Evolutionary conservation across 2,113 vertebrate genomes (phyloP).

Genomic region (Naja naja): DNA sequence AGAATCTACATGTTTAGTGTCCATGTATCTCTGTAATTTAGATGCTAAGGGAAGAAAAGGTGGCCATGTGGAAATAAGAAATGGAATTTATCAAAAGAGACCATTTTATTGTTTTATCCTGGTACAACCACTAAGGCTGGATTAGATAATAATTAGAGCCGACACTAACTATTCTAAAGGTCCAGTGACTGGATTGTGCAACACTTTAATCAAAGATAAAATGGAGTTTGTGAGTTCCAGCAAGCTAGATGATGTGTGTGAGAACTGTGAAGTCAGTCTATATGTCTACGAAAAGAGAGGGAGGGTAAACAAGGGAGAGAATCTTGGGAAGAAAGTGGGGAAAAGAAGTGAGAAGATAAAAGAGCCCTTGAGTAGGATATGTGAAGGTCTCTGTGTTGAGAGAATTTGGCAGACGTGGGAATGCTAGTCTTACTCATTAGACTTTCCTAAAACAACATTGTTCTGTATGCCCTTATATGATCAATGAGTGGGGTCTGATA

Average conservation of each 20-base stretch:
- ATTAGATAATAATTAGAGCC: too few relatives aligned
- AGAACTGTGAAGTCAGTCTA: neutral
- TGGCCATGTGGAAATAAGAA: neutral
- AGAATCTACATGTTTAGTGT: neutral
- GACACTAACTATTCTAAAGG: neutral
- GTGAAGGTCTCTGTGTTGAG: too few relatives aligned
- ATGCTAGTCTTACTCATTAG: neutral
- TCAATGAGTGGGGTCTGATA: too few relatives aligned
- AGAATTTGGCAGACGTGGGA: neutral
- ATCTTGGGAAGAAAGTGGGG: neutral
- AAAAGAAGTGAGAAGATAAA: neutral
- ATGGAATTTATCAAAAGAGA: neutral
- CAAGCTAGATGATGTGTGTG: neutral
- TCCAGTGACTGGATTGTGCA: neutral
- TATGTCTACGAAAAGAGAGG: neutral
- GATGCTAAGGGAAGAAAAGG: neutral
- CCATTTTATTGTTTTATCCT: neutral
- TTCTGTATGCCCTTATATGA: too few relatives aligned
- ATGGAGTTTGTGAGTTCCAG: neutral
- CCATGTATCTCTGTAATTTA: neutral
- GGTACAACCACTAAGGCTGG: neutral
- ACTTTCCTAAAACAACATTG: conserved; percentile 1
- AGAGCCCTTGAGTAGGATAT: neutral
- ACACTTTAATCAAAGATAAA: neutral
- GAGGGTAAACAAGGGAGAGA: neutral